phyloP scores from a whole-genome alignment of 53 echinoderm and acorn worm species.

The Arbacia lixula region DNA sequence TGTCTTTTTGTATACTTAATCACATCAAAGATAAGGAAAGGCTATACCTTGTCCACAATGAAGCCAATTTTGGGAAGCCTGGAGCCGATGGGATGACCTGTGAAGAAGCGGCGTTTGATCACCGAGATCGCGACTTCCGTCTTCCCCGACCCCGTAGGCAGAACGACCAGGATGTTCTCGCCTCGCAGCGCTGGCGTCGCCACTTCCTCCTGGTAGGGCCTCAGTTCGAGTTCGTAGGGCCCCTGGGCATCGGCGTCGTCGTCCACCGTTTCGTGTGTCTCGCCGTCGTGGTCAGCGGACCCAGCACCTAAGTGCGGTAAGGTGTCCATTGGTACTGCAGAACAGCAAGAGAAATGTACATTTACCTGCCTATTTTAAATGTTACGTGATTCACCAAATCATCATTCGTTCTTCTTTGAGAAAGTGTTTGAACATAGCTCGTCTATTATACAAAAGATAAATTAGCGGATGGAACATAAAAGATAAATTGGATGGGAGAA shows the following conservation, averaged over 20 bases:
- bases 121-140: constrained; percentile 37
- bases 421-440: no score
- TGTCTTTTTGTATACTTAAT: no score
- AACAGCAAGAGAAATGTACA: no score
- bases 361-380: no score
- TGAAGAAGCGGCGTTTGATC: neutral
- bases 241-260: neutral
- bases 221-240: neutral
- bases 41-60: constrained; percentile 74
- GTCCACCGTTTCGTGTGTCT: neutral
- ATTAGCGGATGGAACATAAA: no score
- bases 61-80: constrained; percentile 56
- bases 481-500: no score
- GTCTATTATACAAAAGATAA: no score
- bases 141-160: constrained; percentile 39
- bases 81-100: neutral
- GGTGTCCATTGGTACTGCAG: neutral
- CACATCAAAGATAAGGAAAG: neutral
- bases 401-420: no score
- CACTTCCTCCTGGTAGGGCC: constrained; percentile 18
- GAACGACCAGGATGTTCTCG: constrained; percentile 10
- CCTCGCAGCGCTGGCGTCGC: neutral
- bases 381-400: no score
- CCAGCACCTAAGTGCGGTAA: neutral
- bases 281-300: neutral